Conservation (phyloP, 2,888 invertebrate species). For the Prenolepis imparis region DNA sequence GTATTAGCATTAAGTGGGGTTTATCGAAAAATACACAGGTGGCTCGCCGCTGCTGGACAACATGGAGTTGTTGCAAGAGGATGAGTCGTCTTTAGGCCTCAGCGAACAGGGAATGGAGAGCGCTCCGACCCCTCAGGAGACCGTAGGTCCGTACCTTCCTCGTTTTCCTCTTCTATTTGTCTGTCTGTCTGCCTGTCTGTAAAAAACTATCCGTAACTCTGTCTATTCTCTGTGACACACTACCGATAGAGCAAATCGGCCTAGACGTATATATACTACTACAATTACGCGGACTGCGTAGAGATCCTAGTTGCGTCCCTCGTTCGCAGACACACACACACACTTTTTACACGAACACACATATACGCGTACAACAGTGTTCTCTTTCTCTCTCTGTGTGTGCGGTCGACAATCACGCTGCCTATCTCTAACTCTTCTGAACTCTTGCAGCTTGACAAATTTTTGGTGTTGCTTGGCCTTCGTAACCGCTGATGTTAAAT, state of each 20-base stretch:
- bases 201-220: constrained; percentile 77
- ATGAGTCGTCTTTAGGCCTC: constrained; percentile 85
- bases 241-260: constrained; percentile 75
- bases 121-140: constrained; percentile 84
- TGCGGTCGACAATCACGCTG: constrained; percentile 69
- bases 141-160: constrained; percentile 86
- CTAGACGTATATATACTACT: constrained; percentile 67
- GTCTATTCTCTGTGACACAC: constrained; percentile 77
- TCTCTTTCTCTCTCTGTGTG: constrained; percentile 64
- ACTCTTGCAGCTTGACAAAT: constrained; percentile 81
- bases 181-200: constrained; percentile 79
- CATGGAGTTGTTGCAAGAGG: constrained; percentile 86
- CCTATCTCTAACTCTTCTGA: constrained; percentile 74
- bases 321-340: constrained; percentile 35
- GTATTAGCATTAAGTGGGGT: constrained; percentile 78
- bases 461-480: constrained; percentile 85
- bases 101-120: constrained; percentile 85
- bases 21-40: constrained; percentile 83
- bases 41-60: constrained; percentile 85
- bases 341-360: constrained; percentile 29
- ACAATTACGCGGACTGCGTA: constrained; percentile 72
- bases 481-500: constrained; percentile 79
- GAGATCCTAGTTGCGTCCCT: constrained; percentile 72
- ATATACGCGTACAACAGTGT: constrained; percentile 35
- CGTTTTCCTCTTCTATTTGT: constrained; percentile 82